Percentiles rank a stretch among this genome's conserved stretches.
Evolutionary conservation across 2,797 vertebrate species (phyloP).

Genomic region (Phaenicophaeus curvirostris): DNA sequence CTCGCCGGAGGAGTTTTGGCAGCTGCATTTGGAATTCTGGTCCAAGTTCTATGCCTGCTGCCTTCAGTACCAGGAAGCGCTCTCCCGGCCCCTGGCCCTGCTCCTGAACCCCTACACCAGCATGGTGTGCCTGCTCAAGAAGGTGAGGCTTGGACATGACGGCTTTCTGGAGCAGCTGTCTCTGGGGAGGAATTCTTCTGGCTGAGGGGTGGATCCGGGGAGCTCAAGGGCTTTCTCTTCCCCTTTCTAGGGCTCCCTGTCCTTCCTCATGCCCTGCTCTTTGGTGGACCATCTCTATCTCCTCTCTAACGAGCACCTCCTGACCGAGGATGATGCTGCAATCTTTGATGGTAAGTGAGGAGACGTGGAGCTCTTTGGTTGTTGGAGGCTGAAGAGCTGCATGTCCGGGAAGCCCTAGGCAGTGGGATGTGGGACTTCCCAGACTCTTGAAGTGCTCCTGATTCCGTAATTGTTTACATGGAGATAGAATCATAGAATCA

Average conservation of each 20-base stretch:
- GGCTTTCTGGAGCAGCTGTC: neutral
- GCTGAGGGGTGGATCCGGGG: neutral
- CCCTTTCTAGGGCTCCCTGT: conserved; percentile 84
- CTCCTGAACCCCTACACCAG: conserved; percentile 82
- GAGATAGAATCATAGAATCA: too few species aligned
- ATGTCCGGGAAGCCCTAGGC: neutral
- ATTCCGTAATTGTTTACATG: fast-evolving
- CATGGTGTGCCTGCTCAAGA: conserved; percentile 91
- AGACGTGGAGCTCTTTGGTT: fast-evolving
- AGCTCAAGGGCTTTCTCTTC: neutral
- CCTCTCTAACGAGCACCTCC: conserved; percentile 86
- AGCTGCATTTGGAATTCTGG: conserved; percentile 94
- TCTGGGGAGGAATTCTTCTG: neutral
- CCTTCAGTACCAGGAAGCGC: conserved; percentile 92
- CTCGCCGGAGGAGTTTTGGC: conserved; percentile 91
- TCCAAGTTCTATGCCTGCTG: conserved; percentile 94
- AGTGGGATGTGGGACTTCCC: neutral
- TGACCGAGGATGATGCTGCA: conserved; percentile 87
- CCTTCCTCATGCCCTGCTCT: conserved; percentile 90
- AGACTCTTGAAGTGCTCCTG: neutral
- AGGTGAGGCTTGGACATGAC: conserved; percentile 74
- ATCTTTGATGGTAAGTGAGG: conserved; percentile 85
- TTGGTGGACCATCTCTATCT: conserved; percentile 93
- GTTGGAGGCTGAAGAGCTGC: neutral
- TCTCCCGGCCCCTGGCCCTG: conserved; percentile 87